Evolutionary conservation across 2,113 vertebrate species (phyloP).

Genomic region (Alaudala cheleensis): DNA sequence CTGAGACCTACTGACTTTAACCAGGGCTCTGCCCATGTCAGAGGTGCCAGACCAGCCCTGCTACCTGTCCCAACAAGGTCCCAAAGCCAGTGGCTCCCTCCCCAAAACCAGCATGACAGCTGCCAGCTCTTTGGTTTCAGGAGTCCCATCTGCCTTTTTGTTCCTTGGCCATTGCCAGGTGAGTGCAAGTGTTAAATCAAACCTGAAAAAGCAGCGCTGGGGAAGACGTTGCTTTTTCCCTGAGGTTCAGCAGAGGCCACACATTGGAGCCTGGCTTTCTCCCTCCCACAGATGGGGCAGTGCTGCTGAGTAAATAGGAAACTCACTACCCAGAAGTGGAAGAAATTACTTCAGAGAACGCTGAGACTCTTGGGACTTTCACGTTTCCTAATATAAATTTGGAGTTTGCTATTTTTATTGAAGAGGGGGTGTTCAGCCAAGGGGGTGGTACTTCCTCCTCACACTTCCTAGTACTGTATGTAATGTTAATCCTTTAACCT

Average conservation of each 20-base stretch:
- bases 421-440: neutral
- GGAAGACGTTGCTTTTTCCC: neutral
- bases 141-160: neutral
- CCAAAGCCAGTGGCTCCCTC: neutral
- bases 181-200: neutral
- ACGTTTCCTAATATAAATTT: neutral
- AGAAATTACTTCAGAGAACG: slow-evolving; percentile 14
- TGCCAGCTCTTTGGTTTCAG: neutral
- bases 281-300: neutral
- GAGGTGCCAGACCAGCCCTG: neutral
- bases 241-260: neutral
- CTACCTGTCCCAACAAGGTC: neutral
- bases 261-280: neutral
- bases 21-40: neutral
- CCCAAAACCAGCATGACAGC: neutral
- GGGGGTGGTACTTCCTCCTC: neutral
- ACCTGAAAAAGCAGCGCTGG: neutral
- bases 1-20: neutral
- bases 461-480: neutral
- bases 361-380: neutral
- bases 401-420: slow-evolving; percentile 15
- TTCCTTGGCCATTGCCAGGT: neutral
- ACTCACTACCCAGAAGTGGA: neutral
- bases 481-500: neutral
- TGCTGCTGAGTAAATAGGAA: slow-evolving; percentile 42